Conservation (phyloP, 1,140 invertebrate species). For the Pomacea maculata region DNA sequence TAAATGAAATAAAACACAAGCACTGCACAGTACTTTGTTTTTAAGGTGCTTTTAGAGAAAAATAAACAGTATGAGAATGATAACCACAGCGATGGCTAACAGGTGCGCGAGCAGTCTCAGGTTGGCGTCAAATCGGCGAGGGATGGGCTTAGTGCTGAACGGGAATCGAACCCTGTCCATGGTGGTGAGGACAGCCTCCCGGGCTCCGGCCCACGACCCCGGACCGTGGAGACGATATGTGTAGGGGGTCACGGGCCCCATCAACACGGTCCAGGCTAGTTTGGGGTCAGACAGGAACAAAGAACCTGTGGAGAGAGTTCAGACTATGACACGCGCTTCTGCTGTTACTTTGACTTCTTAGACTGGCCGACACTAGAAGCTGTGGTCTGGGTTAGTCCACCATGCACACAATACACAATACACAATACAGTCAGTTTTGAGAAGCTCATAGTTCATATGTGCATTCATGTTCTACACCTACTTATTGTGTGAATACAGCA, state of each 20-base stretch:
- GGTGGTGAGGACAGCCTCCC: constrained; percentile 58
- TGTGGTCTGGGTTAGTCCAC: not conserved
- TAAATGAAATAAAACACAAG: not conserved
- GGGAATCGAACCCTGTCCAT: constrained; percentile 30
- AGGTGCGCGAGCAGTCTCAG: no score
- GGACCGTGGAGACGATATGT: constrained; percentile 67
- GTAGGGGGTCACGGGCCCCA: constrained; percentile 66
- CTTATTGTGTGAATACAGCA: no score
- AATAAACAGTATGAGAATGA: no score
- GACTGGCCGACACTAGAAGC: not conserved
- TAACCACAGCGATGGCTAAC: no score
- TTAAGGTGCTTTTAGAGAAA: no score
- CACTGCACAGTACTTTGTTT: no score
- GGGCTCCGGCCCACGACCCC: constrained; percentile 64
- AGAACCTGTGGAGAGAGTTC: not conserved
- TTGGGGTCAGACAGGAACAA: constrained; percentile 50
- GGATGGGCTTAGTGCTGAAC: constrained; percentile 10
- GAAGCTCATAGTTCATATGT: no score
- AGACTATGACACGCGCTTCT: not conserved
- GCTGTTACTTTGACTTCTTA: not conserved
- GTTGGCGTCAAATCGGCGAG: no score
- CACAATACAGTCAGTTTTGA: no score
- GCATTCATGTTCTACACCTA: no score
- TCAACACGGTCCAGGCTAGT: constrained; percentile 57
- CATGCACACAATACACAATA: not conserved